A percentile compares a stretch with the other conserved stretches of the same genome.
phyloP scores from a whole-genome alignment of 1,140 invertebrate species.

The Cyclina sinensis region DNA sequence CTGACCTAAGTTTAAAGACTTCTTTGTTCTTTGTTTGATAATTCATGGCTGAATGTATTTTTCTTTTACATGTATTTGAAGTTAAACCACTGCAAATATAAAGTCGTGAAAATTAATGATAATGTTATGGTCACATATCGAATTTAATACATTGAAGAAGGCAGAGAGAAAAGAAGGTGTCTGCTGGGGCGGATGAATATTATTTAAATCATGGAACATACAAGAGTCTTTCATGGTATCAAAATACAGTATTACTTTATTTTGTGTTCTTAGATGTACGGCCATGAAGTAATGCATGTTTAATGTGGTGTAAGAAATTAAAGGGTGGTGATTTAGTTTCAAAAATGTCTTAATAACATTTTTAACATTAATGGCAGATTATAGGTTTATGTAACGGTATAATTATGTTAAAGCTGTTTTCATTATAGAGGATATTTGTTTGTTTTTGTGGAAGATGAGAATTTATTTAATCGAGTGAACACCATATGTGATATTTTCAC shows the following conservation, averaged over 20 bases:
- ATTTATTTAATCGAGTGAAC: no score
- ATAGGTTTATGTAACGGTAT: no score
- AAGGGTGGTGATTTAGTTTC: no score
- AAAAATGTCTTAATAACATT: neutral
- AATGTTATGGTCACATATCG: neutral
- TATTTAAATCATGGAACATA: neutral
- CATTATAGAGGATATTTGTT: no score
- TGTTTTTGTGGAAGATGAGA: no score
- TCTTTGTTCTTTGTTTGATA: no score
- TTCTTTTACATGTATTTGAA: no score
- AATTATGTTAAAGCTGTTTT: no score
- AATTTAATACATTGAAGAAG: neutral
- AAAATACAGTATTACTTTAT: neutral
- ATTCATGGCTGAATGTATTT: no score
- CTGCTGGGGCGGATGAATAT: neutral
- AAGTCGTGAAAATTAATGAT: neutral
- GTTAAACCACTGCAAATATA: neutral
- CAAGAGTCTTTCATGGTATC: neutral
- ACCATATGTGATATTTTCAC: no score
- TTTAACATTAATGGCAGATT: neutral
- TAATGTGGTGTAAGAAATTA: no score
- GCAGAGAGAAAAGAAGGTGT: neutral
- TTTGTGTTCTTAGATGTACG: neutral
- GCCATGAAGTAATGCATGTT: conserved; percentile 9
- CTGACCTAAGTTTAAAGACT: no score